Conservation (phyloP, 2,797 vertebrate genomes). For the Protosalanx chinensis region DNA sequence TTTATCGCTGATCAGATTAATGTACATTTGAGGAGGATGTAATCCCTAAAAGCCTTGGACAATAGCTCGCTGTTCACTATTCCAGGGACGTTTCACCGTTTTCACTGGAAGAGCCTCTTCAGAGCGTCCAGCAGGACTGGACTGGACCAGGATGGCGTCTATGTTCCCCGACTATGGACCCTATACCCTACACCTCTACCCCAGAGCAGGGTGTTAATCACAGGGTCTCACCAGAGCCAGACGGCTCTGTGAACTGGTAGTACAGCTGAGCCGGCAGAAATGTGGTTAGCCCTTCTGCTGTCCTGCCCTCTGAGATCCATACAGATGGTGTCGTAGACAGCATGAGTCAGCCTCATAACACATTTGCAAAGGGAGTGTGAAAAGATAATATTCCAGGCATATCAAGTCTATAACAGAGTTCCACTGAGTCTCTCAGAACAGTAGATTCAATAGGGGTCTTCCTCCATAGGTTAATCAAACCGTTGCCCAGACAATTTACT, state of each 20-base stretch:
- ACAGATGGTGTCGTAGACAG: conserved; percentile 11
- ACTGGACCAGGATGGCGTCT: background rate
- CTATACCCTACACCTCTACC: conserved; percentile 1
- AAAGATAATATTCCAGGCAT: background rate
- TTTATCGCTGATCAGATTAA: conserved; percentile 19
- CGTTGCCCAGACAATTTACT: conserved; percentile 24
- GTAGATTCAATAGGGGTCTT: background rate
- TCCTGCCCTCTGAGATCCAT: conserved; percentile 9
- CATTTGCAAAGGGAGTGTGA: background rate
- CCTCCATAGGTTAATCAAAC: background rate
- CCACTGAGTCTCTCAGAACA: conserved; percentile 18
- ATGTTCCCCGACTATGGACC: background rate
- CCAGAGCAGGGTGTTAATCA: conserved; percentile 13
- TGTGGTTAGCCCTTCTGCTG: conserved; percentile 30
- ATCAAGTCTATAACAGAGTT: background rate
- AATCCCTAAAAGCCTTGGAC: conserved; percentile 12
- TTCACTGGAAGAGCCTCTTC: background rate
- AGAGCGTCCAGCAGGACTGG: background rate
- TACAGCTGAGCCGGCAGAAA: conserved; percentile 36
- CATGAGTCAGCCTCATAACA: background rate
- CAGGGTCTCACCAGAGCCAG: conserved; percentile 11
- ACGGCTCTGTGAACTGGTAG: conserved; percentile 29
- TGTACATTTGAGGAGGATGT: conserved; percentile 12
- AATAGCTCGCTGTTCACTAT: background rate
- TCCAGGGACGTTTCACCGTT: background rate